Conservation (phyloP, 2,797 vertebrate species). For the Eulemur coronatus region DNA sequence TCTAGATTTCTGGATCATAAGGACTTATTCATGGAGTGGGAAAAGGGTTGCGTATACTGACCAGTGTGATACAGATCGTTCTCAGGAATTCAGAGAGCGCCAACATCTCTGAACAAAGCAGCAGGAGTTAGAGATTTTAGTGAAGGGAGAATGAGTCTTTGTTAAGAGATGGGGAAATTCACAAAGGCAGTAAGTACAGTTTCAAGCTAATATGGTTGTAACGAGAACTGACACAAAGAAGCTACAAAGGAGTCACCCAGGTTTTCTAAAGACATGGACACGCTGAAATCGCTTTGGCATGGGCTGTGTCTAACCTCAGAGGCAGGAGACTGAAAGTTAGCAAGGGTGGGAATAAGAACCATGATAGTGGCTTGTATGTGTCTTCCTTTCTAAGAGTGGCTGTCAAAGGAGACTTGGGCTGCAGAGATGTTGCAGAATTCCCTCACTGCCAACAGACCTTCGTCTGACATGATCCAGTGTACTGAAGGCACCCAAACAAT, state of each 20-base stretch:
- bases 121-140: background rate
- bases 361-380: background rate
- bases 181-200: background rate
- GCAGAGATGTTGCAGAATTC: background rate
- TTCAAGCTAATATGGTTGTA: background rate
- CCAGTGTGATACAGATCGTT: background rate
- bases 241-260: background rate
- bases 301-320: background rate
- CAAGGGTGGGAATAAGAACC: background rate
- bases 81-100: background rate
- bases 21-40: background rate
- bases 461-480: rapidly evolving
- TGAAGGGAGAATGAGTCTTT: background rate
- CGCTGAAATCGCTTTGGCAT: background rate
- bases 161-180: background rate
- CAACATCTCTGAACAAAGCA: background rate
- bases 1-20: conserved; percentile 14
- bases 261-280: background rate
- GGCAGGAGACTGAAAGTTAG: background rate
- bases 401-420: background rate
- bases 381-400: background rate
- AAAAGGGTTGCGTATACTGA: background rate
- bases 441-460: background rate
- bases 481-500: background rate
- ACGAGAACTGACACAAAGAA: background rate